Evolutionary conservation across 2,888 invertebrate species (phyloP).

Genomic region (Eutolmus rufibarbis): DNA sequence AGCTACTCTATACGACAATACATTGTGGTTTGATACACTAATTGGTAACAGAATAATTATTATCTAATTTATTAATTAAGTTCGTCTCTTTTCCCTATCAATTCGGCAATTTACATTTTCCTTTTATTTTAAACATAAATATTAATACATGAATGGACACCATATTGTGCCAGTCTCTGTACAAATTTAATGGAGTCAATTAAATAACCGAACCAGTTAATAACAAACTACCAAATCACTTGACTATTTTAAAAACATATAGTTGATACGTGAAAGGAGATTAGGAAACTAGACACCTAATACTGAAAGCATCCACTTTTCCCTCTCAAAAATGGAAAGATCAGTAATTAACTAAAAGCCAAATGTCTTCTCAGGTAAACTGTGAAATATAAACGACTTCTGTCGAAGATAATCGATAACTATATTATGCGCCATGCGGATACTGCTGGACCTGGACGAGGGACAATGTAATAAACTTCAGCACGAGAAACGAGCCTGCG

Average conservation of each 20-base stretch:
- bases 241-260: neutral
- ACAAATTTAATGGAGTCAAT: neutral
- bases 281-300: neutral
- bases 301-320: neutral
- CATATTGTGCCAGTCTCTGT: neutral
- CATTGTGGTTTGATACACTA: too few species aligned
- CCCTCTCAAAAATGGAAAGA: neutral
- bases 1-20: too few species aligned
- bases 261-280: neutral
- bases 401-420: neutral
- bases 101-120: too few species aligned
- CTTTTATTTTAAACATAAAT: too few species aligned
- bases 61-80: too few species aligned
- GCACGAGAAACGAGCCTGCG: neutral
- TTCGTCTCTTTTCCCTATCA: too few species aligned
- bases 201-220: neutral
- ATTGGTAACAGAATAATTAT: too few species aligned
- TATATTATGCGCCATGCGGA: neutral
- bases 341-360: neutral
- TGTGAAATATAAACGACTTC: neutral
- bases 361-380: neutral
- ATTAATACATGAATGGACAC: too few species aligned
- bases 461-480: neutral
- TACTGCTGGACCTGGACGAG: neutral
- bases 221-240: neutral